Conservation (phyloP, 2,113 vertebrate species). For the Paramisgurnus dabryanus region DNA sequence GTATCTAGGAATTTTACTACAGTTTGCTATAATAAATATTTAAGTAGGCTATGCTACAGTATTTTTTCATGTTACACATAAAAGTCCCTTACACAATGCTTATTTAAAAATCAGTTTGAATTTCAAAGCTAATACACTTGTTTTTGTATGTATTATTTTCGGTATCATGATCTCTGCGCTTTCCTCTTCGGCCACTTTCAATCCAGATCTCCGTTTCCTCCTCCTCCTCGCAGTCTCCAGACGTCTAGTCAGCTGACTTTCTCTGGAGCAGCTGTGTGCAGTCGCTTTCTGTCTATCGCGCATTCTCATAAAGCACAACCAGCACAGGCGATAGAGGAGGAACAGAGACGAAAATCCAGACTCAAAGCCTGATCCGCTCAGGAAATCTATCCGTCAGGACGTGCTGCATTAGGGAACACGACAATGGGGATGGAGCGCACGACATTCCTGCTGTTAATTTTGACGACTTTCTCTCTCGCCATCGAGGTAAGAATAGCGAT, state of each 20-base stretch:
- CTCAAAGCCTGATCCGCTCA: slow-evolving; percentile 21
- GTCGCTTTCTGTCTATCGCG: slow-evolving; percentile 34
- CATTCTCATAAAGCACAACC: slow-evolving; percentile 53
- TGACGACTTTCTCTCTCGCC: slow-evolving; percentile 74
- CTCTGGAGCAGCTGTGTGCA: slow-evolving; percentile 54
- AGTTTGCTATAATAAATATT: no score
- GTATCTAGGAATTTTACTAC: no score
- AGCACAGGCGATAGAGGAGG: slow-evolving; percentile 29
- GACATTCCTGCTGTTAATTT: slow-evolving; percentile 69
- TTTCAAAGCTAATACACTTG: not conserved
- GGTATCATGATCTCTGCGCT: not conserved
- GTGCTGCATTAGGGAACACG: slow-evolving; percentile 55
- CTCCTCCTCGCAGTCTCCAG: not conserved
- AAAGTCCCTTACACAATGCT: not conserved
- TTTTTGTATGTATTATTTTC: not conserved
- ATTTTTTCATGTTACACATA: not conserved
- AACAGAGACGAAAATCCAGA: slow-evolving; percentile 19
- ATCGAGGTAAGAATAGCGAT: slow-evolving; percentile 70
- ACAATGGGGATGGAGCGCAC: slow-evolving; percentile 66
- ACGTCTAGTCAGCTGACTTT: slow-evolving; percentile 53
- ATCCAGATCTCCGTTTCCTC: not conserved
- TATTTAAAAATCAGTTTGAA: not conserved
- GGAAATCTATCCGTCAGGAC: slow-evolving; percentile 28
- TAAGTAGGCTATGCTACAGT: no score
- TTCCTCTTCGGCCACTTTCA: not conserved